Conservation (phyloP, 35 echinoderm and acorn worm species). For the Antedon bifida region DNA sequence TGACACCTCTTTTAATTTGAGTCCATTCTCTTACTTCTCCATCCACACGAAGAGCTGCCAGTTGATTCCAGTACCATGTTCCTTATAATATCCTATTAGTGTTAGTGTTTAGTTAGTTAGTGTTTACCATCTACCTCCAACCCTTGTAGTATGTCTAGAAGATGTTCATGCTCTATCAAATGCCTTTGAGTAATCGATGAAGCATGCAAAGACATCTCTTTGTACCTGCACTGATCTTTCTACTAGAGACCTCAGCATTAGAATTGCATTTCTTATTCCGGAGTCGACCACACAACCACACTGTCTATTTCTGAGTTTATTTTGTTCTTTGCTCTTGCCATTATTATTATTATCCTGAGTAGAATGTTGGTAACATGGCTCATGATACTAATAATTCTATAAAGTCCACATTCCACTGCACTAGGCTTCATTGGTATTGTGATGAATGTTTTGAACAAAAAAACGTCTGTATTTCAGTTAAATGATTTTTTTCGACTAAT, state of each 20-base stretch:
- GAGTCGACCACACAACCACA: neutral
- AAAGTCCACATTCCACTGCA: neutral
- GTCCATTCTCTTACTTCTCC: conserved; percentile 5
- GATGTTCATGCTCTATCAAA: neutral
- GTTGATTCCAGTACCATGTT: conserved; percentile 22
- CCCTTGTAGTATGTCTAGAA: neutral
- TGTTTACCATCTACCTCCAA: neutral
- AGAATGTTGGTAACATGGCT: neutral
- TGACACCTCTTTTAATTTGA: conserved; percentile 15
- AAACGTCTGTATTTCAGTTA: no score
- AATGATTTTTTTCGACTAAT: no score
- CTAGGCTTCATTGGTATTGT: neutral
- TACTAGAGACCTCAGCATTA: neutral
- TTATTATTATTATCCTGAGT: neutral
- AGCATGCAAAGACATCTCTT: neutral
- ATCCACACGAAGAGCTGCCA: conserved; percentile 2
- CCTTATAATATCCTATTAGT: neutral
- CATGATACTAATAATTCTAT: neutral
- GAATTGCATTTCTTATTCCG: neutral
- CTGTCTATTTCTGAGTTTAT: neutral
- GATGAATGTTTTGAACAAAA: no score
- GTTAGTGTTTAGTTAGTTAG: no score
- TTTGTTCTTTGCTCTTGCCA: neutral
- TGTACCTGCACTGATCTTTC: neutral
- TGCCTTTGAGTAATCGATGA: neutral